Conservation (phyloP, 2,113 vertebrate genomes). For the Heterochromis multidens region DNA sequence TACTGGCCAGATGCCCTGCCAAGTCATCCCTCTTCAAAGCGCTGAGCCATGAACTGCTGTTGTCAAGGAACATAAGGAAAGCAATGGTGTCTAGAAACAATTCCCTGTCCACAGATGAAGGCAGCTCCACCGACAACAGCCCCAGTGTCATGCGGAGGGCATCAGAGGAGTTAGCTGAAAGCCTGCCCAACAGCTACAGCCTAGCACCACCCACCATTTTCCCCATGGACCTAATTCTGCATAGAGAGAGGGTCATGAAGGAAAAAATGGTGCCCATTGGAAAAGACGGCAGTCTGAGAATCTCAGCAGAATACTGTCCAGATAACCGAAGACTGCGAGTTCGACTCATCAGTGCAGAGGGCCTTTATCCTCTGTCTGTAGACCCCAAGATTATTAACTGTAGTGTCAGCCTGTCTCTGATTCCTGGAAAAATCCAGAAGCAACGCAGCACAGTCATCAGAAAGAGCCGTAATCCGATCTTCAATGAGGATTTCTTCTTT, state of each 20-base stretch:
- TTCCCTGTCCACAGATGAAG: conserved; percentile 87
- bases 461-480: conserved; percentile 86
- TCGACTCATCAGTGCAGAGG: conserved; percentile 83
- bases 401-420: conserved; percentile 80
- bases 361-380: conserved; percentile 72
- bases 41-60: conserved; percentile 78
- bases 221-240: conserved; percentile 67
- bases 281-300: conserved; percentile 77
- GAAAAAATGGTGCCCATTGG: conserved; percentile 79
- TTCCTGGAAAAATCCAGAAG: conserved; percentile 84
- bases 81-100: conserved; percentile 77
- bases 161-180: conserved; percentile 74
- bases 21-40: conserved; percentile 76
- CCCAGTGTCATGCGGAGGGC: conserved; percentile 80
- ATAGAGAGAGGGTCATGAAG: conserved; percentile 75
- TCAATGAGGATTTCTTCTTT: conserved; percentile 91
- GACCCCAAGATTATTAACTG: conserved; percentile 84
- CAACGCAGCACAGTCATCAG: conserved; percentile 85
- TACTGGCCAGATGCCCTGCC: conserved; percentile 76
- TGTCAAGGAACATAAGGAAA: conserved; percentile 75
- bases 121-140: conserved; percentile 89
- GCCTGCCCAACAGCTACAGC: conserved; percentile 58
- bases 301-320: conserved; percentile 80
- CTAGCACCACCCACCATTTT: conserved; percentile 72
- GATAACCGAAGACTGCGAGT: conserved; percentile 82